Percentiles rank a stretch among this genome's conserved stretches.
Evolutionary conservation across 2,888 invertebrate genomes (phyloP).

Genomic region (Nomada fucata): DNA sequence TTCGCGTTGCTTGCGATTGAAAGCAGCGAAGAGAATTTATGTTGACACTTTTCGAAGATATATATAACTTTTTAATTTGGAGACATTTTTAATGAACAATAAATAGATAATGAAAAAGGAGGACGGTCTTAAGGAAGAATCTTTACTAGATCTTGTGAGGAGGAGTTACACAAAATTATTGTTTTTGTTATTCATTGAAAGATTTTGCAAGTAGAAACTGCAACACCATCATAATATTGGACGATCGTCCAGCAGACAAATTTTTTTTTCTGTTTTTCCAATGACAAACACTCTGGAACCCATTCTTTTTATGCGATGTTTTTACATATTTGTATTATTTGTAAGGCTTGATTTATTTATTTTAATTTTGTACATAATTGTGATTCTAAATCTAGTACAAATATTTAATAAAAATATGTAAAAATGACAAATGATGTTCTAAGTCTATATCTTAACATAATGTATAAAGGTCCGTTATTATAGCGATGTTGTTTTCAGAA

Average conservation of each 20-base stretch:
- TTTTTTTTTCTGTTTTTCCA: background rate
- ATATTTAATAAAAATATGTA: slow-evolving; percentile 43
- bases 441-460: slow-evolving; percentile 18
- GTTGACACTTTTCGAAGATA: background rate
- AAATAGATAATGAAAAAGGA: background rate
- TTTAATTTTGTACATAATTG: slow-evolving; percentile 49
- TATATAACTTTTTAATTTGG: background rate
- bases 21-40: background rate
- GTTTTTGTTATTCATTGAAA: too few species aligned
- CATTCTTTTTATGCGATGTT: slow-evolving; percentile 19
- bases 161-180: background rate
- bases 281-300: slow-evolving; percentile 31
- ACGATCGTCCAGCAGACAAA: background rate
- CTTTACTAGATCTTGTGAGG: too few species aligned
- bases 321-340: slow-evolving; percentile 40
- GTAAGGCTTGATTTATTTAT: slow-evolving; percentile 53
- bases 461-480: slow-evolving; percentile 1
- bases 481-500: slow-evolving; percentile 3
- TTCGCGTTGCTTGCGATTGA: background rate
- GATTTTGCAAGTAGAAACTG: background rate
- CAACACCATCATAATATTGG: background rate
- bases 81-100: background rate
- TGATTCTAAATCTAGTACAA: slow-evolving; percentile 39
- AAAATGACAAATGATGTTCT: slow-evolving; percentile 23
- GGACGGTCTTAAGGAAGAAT: too few species aligned